Conservation (phyloP, 2,888 invertebrate species). For the Brenthis ino region DNA sequence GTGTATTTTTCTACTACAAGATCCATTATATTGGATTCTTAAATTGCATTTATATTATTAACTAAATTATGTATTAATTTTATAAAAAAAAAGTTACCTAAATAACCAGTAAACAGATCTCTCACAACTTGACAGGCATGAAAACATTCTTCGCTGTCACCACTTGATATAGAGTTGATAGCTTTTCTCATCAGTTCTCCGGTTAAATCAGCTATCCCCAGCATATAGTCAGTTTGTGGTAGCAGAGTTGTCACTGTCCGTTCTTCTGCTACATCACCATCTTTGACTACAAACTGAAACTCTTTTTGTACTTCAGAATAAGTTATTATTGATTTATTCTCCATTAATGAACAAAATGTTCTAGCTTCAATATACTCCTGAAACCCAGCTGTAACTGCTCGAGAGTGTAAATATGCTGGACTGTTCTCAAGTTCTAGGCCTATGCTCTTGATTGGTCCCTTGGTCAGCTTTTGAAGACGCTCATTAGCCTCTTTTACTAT, state of each 20-base stretch:
- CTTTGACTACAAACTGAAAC: constrained; percentile 67
- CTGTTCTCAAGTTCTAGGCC: constrained; percentile 87
- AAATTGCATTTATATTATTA: background rate
- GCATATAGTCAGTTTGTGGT: constrained; percentile 82
- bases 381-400: constrained; percentile 71
- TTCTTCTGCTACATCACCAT: constrained; percentile 45
- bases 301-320: constrained; percentile 82
- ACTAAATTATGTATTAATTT: background rate
- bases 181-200: constrained; percentile 96
- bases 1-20: too few relatives aligned
- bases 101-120: constrained; percentile 83
- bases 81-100: constrained; percentile 64
- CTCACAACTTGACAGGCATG: constrained; percentile 88
- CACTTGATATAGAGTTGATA: constrained; percentile 90
- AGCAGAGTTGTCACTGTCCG: constrained; percentile 59
- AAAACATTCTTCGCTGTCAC: constrained; percentile 88
- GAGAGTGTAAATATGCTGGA: constrained; percentile 82
- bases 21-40: too few relatives aligned
- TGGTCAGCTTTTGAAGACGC: constrained; percentile 84
- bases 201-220: constrained; percentile 93
- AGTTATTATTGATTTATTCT: constrained; percentile 81
- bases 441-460: constrained; percentile 80
- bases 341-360: constrained; percentile 88
- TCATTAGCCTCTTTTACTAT: constrained; percentile 80
- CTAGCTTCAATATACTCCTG: constrained; percentile 95